phyloP scores from a whole-genome alignment of 2,797 vertebrate genomes.

The Chaetophractus vellerosus region DNA sequence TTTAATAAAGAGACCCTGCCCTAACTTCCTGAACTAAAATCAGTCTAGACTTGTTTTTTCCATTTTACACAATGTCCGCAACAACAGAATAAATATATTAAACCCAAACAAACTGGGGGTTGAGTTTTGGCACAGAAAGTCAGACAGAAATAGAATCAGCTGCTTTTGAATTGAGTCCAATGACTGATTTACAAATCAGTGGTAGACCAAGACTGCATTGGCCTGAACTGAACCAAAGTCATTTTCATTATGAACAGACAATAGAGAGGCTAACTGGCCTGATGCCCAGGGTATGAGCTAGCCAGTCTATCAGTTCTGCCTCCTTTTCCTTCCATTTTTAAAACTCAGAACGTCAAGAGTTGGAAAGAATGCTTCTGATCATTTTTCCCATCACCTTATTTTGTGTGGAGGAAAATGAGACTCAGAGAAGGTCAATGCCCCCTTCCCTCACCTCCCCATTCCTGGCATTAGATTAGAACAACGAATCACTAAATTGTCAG shows the following conservation, averaged over 20 bases:
- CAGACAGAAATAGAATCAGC: slow-evolving; percentile 79
- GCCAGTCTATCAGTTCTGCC: background rate
- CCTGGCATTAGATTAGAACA: background rate
- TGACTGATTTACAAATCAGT: slow-evolving; percentile 68
- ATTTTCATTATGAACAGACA: slow-evolving; percentile 66
- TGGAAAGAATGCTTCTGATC: background rate
- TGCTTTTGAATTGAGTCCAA: slow-evolving; percentile 59
- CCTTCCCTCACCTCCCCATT: too few species aligned
- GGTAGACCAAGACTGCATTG: slow-evolving; percentile 44
- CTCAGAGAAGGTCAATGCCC: background rate
- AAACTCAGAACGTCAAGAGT: background rate
- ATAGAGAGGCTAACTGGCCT: background rate
- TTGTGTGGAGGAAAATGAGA: background rate
- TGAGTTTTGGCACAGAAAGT: slow-evolving; percentile 79
- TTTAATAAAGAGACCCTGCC: slow-evolving; percentile 80
- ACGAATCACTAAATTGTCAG: background rate
- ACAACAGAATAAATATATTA: slow-evolving; percentile 85
- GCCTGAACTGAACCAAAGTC: slow-evolving; percentile 75
- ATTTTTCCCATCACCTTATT: slow-evolving; percentile 13
- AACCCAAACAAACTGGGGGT: slow-evolving; percentile 84
- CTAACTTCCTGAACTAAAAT: slow-evolving; percentile 81
- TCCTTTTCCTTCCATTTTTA: slow-evolving; percentile 37
- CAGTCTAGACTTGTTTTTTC: slow-evolving; percentile 84
- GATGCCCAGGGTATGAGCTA: background rate
- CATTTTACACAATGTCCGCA: slow-evolving; percentile 84